Evolutionary conservation across 2,113 vertebrate species (phyloP).

Genomic region (Pelecanus crispus): DNA sequence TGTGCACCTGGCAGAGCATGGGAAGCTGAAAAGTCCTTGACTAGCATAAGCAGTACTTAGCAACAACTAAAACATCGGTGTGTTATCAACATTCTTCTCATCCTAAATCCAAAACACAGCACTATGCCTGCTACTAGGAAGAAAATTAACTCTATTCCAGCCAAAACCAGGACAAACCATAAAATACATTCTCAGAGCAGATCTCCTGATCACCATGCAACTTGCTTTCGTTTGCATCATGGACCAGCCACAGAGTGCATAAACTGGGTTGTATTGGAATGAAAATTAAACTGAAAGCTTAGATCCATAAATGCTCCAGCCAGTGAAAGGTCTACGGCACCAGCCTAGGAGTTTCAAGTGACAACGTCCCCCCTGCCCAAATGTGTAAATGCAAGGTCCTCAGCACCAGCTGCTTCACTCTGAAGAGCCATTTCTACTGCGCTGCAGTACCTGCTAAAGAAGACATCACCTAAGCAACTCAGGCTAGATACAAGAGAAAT

Average conservation of each 20-base stretch:
- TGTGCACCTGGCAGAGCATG: too few species aligned
- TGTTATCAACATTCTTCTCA: too few species aligned
- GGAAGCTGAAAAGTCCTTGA: too few species aligned
- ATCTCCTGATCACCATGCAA: background rate
- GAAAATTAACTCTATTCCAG: too few species aligned
- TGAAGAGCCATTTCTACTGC: background rate
- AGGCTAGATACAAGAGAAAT: background rate
- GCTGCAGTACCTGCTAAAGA: background rate
- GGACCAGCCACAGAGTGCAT: background rate
- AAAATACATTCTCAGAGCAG: background rate
- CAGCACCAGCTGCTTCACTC: background rate
- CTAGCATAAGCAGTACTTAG: too few species aligned
- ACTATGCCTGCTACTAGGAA: too few species aligned
- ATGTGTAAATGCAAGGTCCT: fast-evolving
- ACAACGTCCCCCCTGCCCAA: too few species aligned
- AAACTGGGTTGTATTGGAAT: background rate
- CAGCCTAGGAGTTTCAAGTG: background rate
- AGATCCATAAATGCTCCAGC: background rate
- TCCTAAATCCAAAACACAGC: too few species aligned
- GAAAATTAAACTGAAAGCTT: background rate
- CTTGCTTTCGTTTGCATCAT: background rate
- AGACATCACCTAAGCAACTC: background rate
- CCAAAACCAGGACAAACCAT: too few species aligned
- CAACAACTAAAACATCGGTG: too few species aligned
- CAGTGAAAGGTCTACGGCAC: background rate